A percentile compares a stretch with the other conserved stretches of the same genome.
phyloP scores from a whole-genome alignment of 2,797 vertebrate species.

The Cottoperca gobio region DNA sequence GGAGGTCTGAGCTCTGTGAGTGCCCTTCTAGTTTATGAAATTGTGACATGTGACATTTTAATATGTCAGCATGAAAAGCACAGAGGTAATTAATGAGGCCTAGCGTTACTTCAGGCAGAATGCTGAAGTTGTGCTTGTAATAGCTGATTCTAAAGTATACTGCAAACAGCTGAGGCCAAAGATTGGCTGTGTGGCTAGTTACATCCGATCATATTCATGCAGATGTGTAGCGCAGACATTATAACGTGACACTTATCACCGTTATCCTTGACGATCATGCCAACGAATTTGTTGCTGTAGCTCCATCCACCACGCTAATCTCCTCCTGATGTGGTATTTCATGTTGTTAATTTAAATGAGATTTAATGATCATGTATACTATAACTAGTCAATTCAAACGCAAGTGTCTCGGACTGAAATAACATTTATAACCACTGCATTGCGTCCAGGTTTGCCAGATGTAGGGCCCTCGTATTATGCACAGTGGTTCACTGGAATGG shows the following conservation, averaged over 20 bases:
- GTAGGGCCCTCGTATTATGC: not conserved
- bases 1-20: no score
- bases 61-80: not conserved
- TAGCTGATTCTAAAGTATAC: no score
- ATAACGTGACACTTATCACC: not conserved
- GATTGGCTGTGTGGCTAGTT: not conserved
- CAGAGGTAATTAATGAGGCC: conserved; percentile 4
- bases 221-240: not conserved
- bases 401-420: conserved; percentile 17
- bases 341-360: not conserved
- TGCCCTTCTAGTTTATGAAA: no score
- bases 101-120: not conserved
- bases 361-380: not conserved
- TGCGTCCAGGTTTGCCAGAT: conserved; percentile 9
- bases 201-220: conserved; percentile 4
- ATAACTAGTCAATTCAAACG: not conserved
- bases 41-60: conserved; percentile 11
- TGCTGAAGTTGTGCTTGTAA: not conserved
- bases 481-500: conserved; percentile 21
- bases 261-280: not conserved
- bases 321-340: not conserved
- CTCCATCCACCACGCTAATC: not conserved
- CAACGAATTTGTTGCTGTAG: not conserved
- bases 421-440: not conserved
- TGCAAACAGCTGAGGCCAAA: no score